Evolutionary conservation across 2,797 vertebrate species (phyloP).

Genomic region (Hypotaenidia philippensis): DNA sequence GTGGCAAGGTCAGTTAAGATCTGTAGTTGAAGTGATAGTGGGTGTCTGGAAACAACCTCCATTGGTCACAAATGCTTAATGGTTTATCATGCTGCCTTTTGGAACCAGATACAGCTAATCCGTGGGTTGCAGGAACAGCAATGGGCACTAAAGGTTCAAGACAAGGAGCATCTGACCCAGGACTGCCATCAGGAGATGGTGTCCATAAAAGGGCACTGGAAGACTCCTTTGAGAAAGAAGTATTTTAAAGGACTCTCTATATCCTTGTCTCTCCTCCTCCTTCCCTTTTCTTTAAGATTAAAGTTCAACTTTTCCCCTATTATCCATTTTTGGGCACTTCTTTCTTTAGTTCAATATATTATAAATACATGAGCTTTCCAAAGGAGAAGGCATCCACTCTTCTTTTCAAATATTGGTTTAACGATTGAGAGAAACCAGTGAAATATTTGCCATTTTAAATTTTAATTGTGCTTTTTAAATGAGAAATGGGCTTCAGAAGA

Average conservation of each 20-base stretch:
- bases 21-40: neutral
- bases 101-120: neutral
- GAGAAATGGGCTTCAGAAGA: neutral
- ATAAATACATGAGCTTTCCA: constrained; percentile 23
- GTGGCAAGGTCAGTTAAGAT: neutral
- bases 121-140: neutral
- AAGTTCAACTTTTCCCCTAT: neutral
- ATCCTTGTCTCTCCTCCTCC: neutral
- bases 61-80: neutral
- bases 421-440: neutral
- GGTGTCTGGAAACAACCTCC: neutral
- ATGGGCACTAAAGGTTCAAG: neutral
- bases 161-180: neutral
- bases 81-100: neutral
- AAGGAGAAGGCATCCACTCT: neutral
- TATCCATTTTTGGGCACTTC: neutral
- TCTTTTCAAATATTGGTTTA: constrained; percentile 50
- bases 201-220: neutral
- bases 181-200: neutral
- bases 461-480: neutral
- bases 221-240: neutral
- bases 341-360: constrained; percentile 14
- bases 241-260: neutral
- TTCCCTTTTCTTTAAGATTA: neutral
- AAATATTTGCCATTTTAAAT: constrained; percentile 28